Base-by-base conservation (phyloP, 2,113 vertebrate genomes). In the Naja naja region DNA sequence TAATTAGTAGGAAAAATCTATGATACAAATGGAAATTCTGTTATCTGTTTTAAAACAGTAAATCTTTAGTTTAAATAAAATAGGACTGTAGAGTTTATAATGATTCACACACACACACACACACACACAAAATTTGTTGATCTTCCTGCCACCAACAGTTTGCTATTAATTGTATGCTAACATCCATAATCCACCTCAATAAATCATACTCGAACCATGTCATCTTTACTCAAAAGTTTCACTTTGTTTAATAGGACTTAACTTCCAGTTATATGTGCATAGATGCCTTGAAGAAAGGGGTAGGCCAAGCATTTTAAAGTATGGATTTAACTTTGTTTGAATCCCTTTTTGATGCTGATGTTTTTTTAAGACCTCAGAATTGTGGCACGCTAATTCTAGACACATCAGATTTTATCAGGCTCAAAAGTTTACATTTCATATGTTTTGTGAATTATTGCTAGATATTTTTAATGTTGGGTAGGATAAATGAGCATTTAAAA, bases 401-500 rank as follows among this genome's bases (percentile, higher is more conserved):
- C 92, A 92, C 91, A 95, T 95, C 95, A 93, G 25, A 95, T 96
- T 96, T 0, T 60, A 97, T 94, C 95, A 95, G 92, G 92, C 85
- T 96, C 93, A 94, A 91, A 60, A 92, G 86, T 95, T 96, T 91
- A 96, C 47, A 88, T 93, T 95, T 93, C 4, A 0, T n/a, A 93
- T 91, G 88, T 96, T 92, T 95, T 64, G 95, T 18, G 25, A 93
- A 95, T 93, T 92, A 91, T 90, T 94, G 89, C 87, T 94, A 95
- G 92, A 95, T 94, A 93, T 89, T 85, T 86, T 95, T 93, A 95
- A 93, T 60, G 95, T 90, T 91, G 90, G 94, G 85, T 94, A 95
- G 93, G 89, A 93, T 20, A 95, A 97, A 96, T 95, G 94, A 92
- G 92, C 95, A 97, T 94, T 95, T 96, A 96, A 96, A 97, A 97